A percentile compares a stretch with the other conserved stretches of the same genome.
phyloP scores from a whole-genome alignment of 2,113 vertebrate species.

The Vidua macroura region DNA sequence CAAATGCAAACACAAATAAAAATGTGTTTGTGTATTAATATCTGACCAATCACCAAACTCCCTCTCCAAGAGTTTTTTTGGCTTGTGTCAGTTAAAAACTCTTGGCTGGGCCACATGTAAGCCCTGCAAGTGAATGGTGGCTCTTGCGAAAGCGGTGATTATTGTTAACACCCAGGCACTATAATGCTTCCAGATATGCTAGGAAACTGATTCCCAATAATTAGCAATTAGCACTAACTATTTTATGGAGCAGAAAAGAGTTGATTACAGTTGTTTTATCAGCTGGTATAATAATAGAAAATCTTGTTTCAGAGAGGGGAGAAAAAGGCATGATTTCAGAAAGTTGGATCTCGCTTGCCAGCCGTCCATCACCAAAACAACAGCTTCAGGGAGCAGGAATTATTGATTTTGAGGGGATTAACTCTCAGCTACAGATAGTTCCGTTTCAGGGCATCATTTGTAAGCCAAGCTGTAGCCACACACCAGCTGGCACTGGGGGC shows the following conservation, averaged over 20 bases:
- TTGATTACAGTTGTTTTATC: constrained; percentile 67
- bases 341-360: constrained; percentile 32
- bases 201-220: constrained; percentile 59
- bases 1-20: not conserved
- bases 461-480: not conserved
- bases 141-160: constrained; percentile 1
- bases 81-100: constrained; percentile 3
- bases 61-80: not conserved
- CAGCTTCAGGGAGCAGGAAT: constrained; percentile 37
- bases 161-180: constrained; percentile 12
- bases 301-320: not conserved
- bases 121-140: constrained; percentile 20
- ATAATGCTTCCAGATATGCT: not conserved
- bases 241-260: constrained; percentile 66
- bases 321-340: not conserved
- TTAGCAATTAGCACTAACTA: constrained; percentile 61
- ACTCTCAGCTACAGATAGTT: constrained; percentile 53
- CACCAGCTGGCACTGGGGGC: constrained; percentile 1
- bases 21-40: constrained; percentile 29
- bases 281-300: constrained; percentile 41
- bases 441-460: constrained; percentile 41
- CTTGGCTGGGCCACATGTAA: not conserved
- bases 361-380: not conserved
- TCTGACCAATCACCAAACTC: constrained; percentile 23
- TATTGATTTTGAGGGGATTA: constrained; percentile 58